phyloP scores from a whole-genome alignment of 2,888 invertebrate species.

The Napeogenes inachia region DNA sequence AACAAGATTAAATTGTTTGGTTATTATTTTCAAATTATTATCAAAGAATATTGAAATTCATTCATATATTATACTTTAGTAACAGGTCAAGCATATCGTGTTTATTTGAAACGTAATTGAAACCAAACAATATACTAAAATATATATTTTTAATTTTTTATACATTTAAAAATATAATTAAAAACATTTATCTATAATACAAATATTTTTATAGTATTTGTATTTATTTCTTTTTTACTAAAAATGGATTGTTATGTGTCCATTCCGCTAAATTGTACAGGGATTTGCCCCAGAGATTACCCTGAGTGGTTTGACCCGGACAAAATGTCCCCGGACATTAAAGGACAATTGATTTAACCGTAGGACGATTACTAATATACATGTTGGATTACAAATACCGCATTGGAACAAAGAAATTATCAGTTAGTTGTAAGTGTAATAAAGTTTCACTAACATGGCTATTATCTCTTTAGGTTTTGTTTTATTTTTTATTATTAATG shows the following conservation, averaged over 20 bases:
- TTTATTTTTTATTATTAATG: too few relatives aligned
- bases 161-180: too few relatives aligned
- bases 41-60: too few relatives aligned
- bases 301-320: conserved; percentile 15
- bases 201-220: neutral
- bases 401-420: neutral
- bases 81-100: too few relatives aligned
- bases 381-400: neutral
- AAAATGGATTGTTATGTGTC: conserved; percentile 20
- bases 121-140: too few relatives aligned
- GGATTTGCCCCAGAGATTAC: conserved; percentile 22
- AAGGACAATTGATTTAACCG: conserved; percentile 15
- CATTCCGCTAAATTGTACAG: conserved; percentile 22
- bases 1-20: too few relatives aligned
- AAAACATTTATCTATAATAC: too few relatives aligned
- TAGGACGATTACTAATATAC: neutral
- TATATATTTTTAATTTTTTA: too few relatives aligned
- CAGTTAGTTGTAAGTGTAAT: neutral
- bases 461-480: neutral
- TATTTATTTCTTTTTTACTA: conserved; percentile 10
- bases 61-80: too few relatives aligned
- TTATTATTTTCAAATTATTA: too few relatives aligned
- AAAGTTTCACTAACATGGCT: conserved; percentile 1
- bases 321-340: conserved; percentile 11
- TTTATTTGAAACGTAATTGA: too few relatives aligned